phyloP scores from a whole-genome alignment of 2,888 invertebrate genomes.

The Ochropleura plecta region DNA sequence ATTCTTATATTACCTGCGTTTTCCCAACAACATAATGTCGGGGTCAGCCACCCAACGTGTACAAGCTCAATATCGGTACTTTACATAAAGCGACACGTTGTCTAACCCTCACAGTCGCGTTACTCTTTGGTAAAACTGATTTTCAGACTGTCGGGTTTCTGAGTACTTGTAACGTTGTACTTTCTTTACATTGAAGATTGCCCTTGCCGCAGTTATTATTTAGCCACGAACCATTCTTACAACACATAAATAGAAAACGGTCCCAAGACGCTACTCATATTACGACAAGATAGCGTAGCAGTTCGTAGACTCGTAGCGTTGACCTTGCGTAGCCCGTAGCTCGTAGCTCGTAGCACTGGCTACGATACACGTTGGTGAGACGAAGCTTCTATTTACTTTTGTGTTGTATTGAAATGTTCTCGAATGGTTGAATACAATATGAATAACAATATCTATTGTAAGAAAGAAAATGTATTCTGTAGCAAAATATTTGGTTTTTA shows the following conservation, averaged over 20 bases:
- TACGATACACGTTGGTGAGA: conserved; percentile 46
- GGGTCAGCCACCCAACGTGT: background rate
- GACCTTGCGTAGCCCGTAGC: conserved; percentile 50
- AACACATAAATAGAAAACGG: conserved; percentile 24
- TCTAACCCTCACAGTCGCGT: background rate
- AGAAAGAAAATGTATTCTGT: conserved; percentile 47
- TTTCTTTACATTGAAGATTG: background rate
- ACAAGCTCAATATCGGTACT: background rate
- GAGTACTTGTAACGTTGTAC: background rate
- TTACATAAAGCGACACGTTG: background rate
- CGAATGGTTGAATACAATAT: conserved; percentile 52
- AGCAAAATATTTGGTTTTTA: conserved; percentile 47
- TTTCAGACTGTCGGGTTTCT: background rate
- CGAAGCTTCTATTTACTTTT: conserved; percentile 51
- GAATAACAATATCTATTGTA: conserved; percentile 54
- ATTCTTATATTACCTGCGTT: background rate
- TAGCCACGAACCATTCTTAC: conserved; percentile 1
- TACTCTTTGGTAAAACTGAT: background rate
- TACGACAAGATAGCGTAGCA: conserved; percentile 30
- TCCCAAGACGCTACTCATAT: conserved; percentile 34
- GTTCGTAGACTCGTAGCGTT: conserved; percentile 45
- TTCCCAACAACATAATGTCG: background rate
- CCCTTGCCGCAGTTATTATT: background rate
- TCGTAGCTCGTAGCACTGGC: conserved; percentile 43
- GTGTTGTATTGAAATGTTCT: conserved; percentile 49